Evolutionary conservation across 2,797 vertebrate species (phyloP).

Genomic region (Sarcoramphus papa): DNA sequence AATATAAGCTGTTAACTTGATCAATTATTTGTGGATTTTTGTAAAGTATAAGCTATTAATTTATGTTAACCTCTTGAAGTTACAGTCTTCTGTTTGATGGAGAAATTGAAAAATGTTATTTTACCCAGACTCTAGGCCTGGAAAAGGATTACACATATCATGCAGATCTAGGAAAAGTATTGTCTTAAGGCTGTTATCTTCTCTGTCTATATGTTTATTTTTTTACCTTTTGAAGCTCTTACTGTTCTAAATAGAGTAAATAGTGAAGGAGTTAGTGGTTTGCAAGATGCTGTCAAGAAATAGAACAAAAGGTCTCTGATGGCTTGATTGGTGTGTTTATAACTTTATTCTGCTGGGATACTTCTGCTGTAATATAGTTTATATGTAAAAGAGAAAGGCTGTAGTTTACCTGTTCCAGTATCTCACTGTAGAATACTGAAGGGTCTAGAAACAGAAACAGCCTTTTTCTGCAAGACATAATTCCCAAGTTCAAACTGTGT

Average conservation of each 20-base stretch:
- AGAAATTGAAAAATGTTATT: background rate
- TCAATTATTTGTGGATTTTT: background rate
- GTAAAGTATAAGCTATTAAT: background rate
- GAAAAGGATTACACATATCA: background rate
- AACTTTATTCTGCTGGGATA: background rate
- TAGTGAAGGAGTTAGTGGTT: background rate
- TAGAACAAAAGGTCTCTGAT: background rate
- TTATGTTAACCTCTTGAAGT: background rate
- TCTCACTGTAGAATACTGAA: background rate
- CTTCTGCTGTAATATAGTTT: background rate
- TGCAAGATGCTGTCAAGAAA: background rate
- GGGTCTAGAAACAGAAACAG: background rate
- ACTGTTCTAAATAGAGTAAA: background rate
- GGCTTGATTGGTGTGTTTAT: background rate
- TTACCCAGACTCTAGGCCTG: background rate
- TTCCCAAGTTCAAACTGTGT: background rate
- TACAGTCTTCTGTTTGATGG: background rate
- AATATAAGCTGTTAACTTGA: background rate
- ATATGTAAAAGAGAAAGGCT: background rate
- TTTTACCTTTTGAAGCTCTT: background rate
- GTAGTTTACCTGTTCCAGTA: background rate
- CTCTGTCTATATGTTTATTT: background rate
- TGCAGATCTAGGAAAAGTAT: background rate
- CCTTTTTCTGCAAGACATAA: background rate
- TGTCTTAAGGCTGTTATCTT: background rate